A percentile compares a stretch with the other conserved stretches of the same genome.
Evolutionary conservation across 2,113 vertebrate species (phyloP).

Genomic region (Bucco capensis): DNA sequence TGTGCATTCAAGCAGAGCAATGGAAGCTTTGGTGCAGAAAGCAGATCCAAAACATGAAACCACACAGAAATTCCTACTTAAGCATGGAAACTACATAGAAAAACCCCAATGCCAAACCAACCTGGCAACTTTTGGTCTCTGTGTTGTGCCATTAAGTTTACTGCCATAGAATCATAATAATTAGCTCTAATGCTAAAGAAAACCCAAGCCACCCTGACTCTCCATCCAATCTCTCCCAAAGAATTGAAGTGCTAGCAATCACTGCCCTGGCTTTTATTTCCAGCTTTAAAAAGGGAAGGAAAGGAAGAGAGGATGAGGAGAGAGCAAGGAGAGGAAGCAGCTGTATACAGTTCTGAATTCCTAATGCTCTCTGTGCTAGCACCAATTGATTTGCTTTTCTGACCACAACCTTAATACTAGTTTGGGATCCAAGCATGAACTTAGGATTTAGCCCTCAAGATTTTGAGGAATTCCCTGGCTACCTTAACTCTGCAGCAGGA

Average conservation of each 20-base stretch:
- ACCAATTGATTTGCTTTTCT: not conserved
- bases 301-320: not conserved
- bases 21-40: not conserved
- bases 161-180: not conserved
- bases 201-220: not conserved
- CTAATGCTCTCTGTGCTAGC: not conserved
- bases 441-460: not conserved
- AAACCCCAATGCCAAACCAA: not conserved
- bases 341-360: not conserved
- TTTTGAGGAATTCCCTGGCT: not conserved
- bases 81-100: not conserved
- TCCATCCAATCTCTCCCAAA: not conserved
- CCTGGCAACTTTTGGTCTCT: not conserved
- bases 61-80: not conserved
- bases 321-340: not conserved
- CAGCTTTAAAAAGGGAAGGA: not conserved
- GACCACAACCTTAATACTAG: not conserved
- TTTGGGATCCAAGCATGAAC: not conserved
- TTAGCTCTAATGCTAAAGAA: not conserved
- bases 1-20: not conserved
- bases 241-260: not conserved
- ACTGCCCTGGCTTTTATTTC: not conserved
- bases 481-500: slow-evolving; percentile 10
- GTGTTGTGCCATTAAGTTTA: not conserved
- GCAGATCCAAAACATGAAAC: not conserved